A percentile compares a stretch with the other conserved stretches of the same genome.
These are phyloP conservation scores for Delphinus delphis DNA, from an alignment of 2,113 vertebrate species.

Conservation along the genomic window DNA sequence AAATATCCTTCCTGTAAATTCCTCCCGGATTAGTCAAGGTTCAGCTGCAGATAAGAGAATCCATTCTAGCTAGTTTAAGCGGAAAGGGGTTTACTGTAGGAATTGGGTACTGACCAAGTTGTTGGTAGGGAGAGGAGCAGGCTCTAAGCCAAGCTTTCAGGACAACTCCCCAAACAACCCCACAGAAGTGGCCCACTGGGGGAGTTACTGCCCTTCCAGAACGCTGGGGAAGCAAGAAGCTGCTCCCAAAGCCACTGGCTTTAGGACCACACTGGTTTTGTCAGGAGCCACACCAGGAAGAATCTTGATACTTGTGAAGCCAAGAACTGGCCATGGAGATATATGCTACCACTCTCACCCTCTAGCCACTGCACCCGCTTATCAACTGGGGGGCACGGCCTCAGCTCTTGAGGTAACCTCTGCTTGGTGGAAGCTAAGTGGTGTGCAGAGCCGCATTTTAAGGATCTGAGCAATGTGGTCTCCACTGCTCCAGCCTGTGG, in stretches of 20 bases:
- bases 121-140: neutral
- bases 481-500: neutral
- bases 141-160: neutral
- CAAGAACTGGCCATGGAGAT: neutral
- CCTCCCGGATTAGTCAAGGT: slow-evolving; percentile 40
- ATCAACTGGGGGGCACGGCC: no score
- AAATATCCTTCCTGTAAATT: neutral
- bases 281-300: neutral
- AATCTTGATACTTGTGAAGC: neutral
- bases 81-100: slow-evolving; percentile 12
- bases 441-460: neutral
- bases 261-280: neutral
- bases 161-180: neutral
- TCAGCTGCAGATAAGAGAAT: slow-evolving; percentile 31
- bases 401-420: neutral
- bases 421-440: neutral
- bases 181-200: neutral
- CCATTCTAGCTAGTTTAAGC: neutral
- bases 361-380: neutral
- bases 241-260: neutral
- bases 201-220: neutral
- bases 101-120: neutral
- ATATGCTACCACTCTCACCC: neutral
- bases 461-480: neutral
- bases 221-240: neutral